Base-by-base conservation (phyloP, 2,888 invertebrate species). In the Watsonalla cultraria region DNA sequence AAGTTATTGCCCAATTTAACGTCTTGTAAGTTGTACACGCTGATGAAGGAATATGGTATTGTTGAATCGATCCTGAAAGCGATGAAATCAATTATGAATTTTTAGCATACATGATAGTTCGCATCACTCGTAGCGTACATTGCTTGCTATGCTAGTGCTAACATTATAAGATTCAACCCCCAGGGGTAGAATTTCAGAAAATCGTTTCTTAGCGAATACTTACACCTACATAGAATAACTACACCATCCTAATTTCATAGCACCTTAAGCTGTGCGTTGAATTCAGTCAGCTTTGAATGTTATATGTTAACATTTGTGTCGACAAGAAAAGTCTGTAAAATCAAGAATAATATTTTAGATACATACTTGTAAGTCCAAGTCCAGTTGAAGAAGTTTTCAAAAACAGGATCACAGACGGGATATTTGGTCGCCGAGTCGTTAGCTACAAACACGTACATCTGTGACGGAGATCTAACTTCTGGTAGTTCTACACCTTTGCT, bases 321-420 rank as follows among this genome's bases (percentile, higher is more conserved):
- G 24, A 24, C 24, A 24, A 24, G 1, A 24, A 2, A 24, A 24
- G n/a, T n/a, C 24, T 24, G 24, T 51, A 37, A 37, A 37, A 37
- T 37, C 7, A 37, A 4, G 1, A 7, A 37, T 37, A 37, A 4
- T 37, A 0, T 5, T 5, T 8, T 8, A 37, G 47, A 56, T 8
- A 37, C 8, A 56, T 67, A 87, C 86, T 74, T 84, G 61, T 88
- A 89, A 0, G 85, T 83, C 88, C 88, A 89, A 11, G 86, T 86
- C 89, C 89, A 89, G 55, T 89, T 90, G 53, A 89, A 90, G 59
- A 76, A 89, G 34, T 67, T 45, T 15, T 89, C 84, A 54, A 80
- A 89, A 13, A 66, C 50, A 0, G 74, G 46, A 57, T 78, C 61
- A 54, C 87, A 89, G 1, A 86, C 70, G 6, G 88, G 86, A 56